Base-by-base conservation (phyloP, 1,140 invertebrate genomes). In the Neodiprion pinetum region DNA sequence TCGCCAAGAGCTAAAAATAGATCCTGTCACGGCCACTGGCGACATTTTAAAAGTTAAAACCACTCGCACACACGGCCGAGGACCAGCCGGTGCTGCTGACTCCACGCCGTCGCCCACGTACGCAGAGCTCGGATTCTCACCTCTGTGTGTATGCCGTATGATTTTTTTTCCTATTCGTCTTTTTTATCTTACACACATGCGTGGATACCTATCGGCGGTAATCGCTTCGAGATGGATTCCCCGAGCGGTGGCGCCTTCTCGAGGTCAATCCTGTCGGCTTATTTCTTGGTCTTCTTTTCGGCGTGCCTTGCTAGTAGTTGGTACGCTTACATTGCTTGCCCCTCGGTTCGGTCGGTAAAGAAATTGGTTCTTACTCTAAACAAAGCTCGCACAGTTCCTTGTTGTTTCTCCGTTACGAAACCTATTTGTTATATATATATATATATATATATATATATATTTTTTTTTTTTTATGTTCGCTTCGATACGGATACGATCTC, bases 21-120 rank as follows among this genome's bases (percentile, higher is more conserved):
- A 83, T 74, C 81, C 84, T 86, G 84, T 88, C 87, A 88, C 83
- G 87, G 87, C 86, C 86, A 88, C 83, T 82, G 80, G 83, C 84
- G 85, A 87, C 86, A 87, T 88, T 86, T 87, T 80, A 87, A 87
- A 87, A 84, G 83, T 84, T 85, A 85, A 84, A 84, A 76, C 82
- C 81, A 78, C 75, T 76, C 73, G 74, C 75, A 67, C 75, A 61
- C 74, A 74, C 48, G 74, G 40, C 67, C 28, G 28, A 40, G 5
- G 28, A 40, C 65, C 69, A 70, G 70, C 70, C 49, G 71, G 79
- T 74, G 76, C 77, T 72, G 70, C 70, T 76, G 72, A 72, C 70
- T 71, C 66, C 53, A 21, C 14, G 9, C 50, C 67, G 23, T 76
- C 70, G 74, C 75, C 72, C 50, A 61, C 48, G n/a, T 65, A n/a